These are phyloP conservation scores for Aurelia coerulea DNA, from an alignment of 30 jellyfish, hydroid and myxozoan genomes.

Conservation along the genomic window DNA sequence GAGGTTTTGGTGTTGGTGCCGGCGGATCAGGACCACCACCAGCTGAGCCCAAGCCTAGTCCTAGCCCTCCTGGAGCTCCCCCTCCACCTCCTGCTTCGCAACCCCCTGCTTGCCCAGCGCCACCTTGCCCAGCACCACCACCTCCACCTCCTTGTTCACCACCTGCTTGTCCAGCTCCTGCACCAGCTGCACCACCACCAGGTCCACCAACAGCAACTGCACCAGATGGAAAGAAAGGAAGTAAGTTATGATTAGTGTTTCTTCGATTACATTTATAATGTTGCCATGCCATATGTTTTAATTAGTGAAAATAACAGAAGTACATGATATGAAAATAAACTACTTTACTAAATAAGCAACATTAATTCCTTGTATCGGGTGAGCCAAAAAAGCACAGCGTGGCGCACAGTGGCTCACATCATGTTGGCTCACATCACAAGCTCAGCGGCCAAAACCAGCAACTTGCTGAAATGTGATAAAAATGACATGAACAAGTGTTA, in stretches of 20 bases:
- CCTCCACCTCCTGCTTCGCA: constrained; percentile 87
- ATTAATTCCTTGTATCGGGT: too few relatives aligned
- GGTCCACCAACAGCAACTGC: constrained; percentile 48
- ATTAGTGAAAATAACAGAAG: too few relatives aligned
- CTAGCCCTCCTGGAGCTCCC: constrained; percentile 73
- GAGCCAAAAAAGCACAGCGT: too few relatives aligned
- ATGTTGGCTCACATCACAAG: too few relatives aligned
- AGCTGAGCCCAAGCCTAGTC: constrained; percentile 50
- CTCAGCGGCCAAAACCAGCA: too few relatives aligned
- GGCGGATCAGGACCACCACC: constrained; percentile 66
- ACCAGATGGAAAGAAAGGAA: constrained; percentile 86
- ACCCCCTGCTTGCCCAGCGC: constrained; percentile 89
- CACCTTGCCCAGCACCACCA: constrained; percentile 88
- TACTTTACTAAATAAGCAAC: too few relatives aligned
- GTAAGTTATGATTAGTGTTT: constrained; percentile 41
- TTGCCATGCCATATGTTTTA: too few relatives aligned
- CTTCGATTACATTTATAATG: too few relatives aligned
- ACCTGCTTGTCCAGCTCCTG: constrained; percentile 77
- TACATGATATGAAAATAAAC: too few relatives aligned
- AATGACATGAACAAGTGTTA: too few relatives aligned
- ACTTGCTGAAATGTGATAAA: too few relatives aligned
- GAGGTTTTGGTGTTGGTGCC: constrained; percentile 33
- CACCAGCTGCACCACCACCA: constrained; percentile 83
- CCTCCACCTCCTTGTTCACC: constrained; percentile 86
- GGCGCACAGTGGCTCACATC: too few relatives aligned